Percentiles rank a stretch among this genome's conserved stretches.
These are phyloP conservation scores for Theretra japonica DNA, from an alignment of 2,888 invertebrate genomes.

Conservation along the genomic window DNA sequence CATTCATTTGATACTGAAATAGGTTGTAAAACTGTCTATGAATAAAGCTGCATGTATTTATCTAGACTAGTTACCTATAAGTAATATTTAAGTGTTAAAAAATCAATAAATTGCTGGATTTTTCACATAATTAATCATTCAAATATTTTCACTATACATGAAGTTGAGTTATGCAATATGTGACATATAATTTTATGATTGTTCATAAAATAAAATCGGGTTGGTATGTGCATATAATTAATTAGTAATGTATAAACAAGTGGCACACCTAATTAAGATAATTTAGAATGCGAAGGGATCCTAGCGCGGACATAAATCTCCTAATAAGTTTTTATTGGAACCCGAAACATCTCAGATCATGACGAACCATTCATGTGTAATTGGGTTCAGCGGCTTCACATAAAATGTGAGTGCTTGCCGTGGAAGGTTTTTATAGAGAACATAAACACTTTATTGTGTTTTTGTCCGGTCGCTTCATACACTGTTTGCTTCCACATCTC, in stretches of 20 bases:
- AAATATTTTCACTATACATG: background rate
- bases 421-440: slow-evolving; percentile 77
- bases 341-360: slow-evolving; percentile 78
- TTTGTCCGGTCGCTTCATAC: slow-evolving; percentile 65
- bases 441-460: slow-evolving; percentile 82
- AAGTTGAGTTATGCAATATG: background rate
- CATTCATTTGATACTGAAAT: too few relatives aligned
- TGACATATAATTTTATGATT: slow-evolving; percentile 1
- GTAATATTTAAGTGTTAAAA: too few relatives aligned
- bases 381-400: slow-evolving; percentile 78
- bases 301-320: slow-evolving; percentile 75
- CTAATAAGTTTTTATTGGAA: slow-evolving; percentile 71
- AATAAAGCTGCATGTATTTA: too few relatives aligned
- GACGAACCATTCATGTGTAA: slow-evolving; percentile 81
- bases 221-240: slow-evolving; percentile 40
- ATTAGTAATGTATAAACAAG: slow-evolving; percentile 65
- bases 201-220: slow-evolving; percentile 22
- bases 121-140: background rate
- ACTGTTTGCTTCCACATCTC: slow-evolving; percentile 47
- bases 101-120: too few relatives aligned
- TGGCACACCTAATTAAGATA: slow-evolving; percentile 65
- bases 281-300: slow-evolving; percentile 64
- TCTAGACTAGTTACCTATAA: too few relatives aligned
- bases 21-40: too few relatives aligned
- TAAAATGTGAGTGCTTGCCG: slow-evolving; percentile 79